Evolutionary conservation across 2,888 invertebrate genomes (phyloP), one percentile per base, ranked within the genome.

Genomic region (Brenthis ino): DNA sequence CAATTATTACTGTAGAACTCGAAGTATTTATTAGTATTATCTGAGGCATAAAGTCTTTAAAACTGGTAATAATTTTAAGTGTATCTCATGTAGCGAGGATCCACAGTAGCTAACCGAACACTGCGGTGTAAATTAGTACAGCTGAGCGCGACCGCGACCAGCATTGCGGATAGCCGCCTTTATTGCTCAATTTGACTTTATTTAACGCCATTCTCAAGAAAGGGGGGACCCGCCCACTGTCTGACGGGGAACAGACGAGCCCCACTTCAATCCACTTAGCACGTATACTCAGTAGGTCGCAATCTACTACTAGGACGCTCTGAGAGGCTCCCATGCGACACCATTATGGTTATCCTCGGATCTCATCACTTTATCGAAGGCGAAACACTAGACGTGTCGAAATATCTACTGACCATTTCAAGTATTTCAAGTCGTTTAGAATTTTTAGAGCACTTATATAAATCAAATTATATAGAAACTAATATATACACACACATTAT

Each of bases 181-280:
- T 93, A 93, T 93, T 92, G 91, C 91, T 93, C 93, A 93, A 93
- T 93, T 93, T 92, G 91, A 91, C 91, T 92, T 92, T 92, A 91
- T 92, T 93, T 91, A 92, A 91, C 89, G 79, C 82, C 80, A 80
- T 83, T 79, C 80, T 85, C 85, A 76, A 77, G 75, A 68, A 72
- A 71, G 74, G 73, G 71, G 65, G 70, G 70, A 65, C 69, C 69
- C 74, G 76, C 80, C 81, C 77, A 81, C 81, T 79, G 77, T 77
- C 79, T 86, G 90, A 85, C 89, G 87, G 87, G 80, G 89, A 89
- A 91, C 91, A 91, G 91, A 92, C 91, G 92, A 88, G 85, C 89
- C 88, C 88, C 87, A 83, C 89, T 88, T 84, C 92, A 92, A 92
- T 92, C 91, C 91, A 92, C 92, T 92, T 91, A 92, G 90, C 83